Percentiles rank a stretch among this genome's conserved stretches.
Conservation (phyloP, 2,113 vertebrate genomes). For the Natator depressus region DNA sequence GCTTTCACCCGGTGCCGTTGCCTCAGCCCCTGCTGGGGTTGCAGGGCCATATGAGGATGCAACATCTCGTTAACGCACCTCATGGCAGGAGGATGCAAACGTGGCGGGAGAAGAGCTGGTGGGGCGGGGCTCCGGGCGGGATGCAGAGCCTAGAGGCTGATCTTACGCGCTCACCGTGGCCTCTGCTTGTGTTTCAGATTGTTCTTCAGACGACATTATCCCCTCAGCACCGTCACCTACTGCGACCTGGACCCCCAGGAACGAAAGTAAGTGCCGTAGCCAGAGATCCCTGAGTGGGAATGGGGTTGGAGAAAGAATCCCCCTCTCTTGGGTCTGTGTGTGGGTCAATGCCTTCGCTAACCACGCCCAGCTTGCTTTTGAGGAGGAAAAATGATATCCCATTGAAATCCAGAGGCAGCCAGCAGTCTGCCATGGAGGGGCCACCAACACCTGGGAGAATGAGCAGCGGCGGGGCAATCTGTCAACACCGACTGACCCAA, state of each 20-base stretch:
- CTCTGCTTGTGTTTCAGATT: slow-evolving; percentile 79
- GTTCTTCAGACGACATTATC: slow-evolving; percentile 97
- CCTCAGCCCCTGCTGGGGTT: too few species aligned
- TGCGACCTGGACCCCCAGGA: slow-evolving; percentile 96
- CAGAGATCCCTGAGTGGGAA: not conserved
- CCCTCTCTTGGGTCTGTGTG: too few species aligned
- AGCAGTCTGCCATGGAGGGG: not conserved
- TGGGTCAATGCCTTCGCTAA: not conserved
- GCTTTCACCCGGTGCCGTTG: too few species aligned
- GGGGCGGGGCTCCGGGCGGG: not conserved
- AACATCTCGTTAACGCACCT: not conserved
- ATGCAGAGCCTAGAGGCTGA: not conserved
- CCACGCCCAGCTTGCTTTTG: not conserved
- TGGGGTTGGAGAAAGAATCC: not conserved
- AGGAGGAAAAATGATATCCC: not conserved
- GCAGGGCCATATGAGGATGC: too few species aligned
- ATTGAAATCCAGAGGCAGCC: not conserved
- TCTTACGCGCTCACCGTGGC: not conserved
- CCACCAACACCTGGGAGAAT: not conserved
- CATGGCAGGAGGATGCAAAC: not conserved
- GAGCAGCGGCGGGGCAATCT: not conserved
- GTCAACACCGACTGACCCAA: not conserved
- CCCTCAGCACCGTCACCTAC: slow-evolving; percentile 93
- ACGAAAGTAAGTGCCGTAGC: slow-evolving; percentile 88
- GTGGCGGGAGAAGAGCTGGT: too few species aligned